Percentiles rank a stretch among this genome's conserved stretches.
Conservation (phyloP, 2,113 vertebrate species). For the Clarias batrachus region DNA sequence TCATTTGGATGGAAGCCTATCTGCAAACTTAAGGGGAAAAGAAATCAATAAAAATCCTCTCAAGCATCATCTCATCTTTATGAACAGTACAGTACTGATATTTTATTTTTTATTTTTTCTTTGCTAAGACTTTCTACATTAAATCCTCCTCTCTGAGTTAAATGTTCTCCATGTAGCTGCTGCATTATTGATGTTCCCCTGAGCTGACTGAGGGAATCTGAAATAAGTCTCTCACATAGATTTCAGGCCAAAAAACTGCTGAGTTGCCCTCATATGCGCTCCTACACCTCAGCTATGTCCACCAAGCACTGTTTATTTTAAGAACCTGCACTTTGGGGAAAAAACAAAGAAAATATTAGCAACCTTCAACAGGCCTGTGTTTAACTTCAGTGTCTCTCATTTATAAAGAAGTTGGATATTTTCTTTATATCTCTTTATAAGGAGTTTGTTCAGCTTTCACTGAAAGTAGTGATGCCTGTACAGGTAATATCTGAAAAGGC, state of each 20-base stretch:
- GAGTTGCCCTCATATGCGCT: background rate
- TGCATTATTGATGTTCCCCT: slow-evolving; percentile 44
- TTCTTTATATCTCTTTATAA: background rate
- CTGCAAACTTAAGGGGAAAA: background rate
- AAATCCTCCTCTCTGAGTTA: background rate
- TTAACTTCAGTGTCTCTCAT: background rate
- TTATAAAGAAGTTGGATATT: background rate
- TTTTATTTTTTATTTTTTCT: background rate
- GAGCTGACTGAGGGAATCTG: slow-evolving; percentile 46
- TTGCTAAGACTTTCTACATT: background rate
- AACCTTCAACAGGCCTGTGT: background rate
- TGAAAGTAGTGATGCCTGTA: slow-evolving; percentile 12
- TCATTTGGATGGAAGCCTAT: background rate
- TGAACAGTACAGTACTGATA: background rate
- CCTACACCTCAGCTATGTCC: background rate
- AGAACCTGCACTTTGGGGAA: background rate
- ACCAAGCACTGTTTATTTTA: slow-evolving; percentile 4
- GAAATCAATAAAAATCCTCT: background rate
- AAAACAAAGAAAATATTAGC: background rate
- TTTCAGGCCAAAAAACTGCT: background rate
- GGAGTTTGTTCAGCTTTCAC: background rate
- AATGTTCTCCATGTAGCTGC: slow-evolving; percentile 18
- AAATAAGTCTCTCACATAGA: slow-evolving; percentile 34
- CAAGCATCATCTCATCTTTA: background rate
- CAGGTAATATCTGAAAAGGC: slow-evolving; percentile 20